Percentiles rank a stretch among this genome's conserved stretches.
Evolutionary conservation across 37 sponge, comb jelly and placozoan genomes (phyloP).

Genomic region (Amphimedon queenslandica): DNA sequence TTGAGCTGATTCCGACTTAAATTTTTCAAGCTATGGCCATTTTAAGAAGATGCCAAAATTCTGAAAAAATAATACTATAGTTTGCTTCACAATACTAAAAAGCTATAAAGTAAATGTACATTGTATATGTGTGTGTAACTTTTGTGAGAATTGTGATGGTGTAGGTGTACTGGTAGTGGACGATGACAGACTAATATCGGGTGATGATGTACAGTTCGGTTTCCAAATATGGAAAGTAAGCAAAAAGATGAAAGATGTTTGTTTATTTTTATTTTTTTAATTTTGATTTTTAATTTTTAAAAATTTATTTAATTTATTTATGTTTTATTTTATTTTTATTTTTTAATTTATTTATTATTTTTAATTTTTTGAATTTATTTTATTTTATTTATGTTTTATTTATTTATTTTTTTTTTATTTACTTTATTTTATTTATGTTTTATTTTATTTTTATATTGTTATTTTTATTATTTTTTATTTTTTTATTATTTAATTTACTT

Average conservation of each 20-base stretch:
- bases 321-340: too few species aligned
- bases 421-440: too few species aligned
- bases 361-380: not conserved
- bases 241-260: not conserved
- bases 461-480: too few species aligned
- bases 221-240: slow-evolving; percentile 35
- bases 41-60: too few species aligned
- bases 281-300: too few species aligned
- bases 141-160: not conserved
- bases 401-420: too few species aligned
- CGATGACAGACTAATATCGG: slow-evolving; percentile 19
- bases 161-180: slow-evolving; percentile 24
- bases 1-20: too few species aligned
- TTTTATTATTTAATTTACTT: too few species aligned
- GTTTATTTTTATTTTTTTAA: not conserved
- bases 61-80: too few species aligned
- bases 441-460: too few species aligned
- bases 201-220: slow-evolving; percentile 7
- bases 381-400: not conserved
- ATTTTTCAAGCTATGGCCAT: too few species aligned
- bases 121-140: not conserved
- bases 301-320: not conserved
- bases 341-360: too few species aligned
- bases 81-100: not conserved
- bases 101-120: not conserved